phyloP scores from a whole-genome alignment of 2,888 invertebrate species.

The Aleiodes leptofemur region DNA sequence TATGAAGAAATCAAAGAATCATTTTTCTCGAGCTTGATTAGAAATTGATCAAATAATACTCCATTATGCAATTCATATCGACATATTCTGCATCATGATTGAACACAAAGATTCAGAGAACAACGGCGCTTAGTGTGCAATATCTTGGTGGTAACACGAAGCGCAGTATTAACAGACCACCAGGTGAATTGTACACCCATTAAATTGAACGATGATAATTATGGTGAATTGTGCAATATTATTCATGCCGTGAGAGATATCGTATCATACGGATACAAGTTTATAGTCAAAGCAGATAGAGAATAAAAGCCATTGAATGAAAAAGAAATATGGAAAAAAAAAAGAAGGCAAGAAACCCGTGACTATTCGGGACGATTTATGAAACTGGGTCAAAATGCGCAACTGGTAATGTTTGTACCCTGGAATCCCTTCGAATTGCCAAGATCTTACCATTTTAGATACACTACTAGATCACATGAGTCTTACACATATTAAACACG shows the following conservation, averaged over 20 bases:
- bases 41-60: not conserved
- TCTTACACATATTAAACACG: slow-evolving; percentile 23
- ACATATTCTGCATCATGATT: not conserved
- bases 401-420: not conserved
- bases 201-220: slow-evolving; percentile 25
- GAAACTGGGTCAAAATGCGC: slow-evolving; percentile 22
- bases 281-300: slow-evolving; percentile 5
- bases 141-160: not conserved
- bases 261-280: not conserved
- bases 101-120: not conserved
- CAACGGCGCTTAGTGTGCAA: not conserved
- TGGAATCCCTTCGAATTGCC: slow-evolving; percentile 11
- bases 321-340: slow-evolving; percentile 4
- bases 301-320: slow-evolving; percentile 14
- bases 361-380: slow-evolving; percentile 17
- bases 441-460: slow-evolving; percentile 18
- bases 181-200: slow-evolving; percentile 8
- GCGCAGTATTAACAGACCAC: not conserved
- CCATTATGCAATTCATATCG: not conserved
- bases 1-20: too few species aligned
- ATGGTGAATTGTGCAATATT: slow-evolving; percentile 30
- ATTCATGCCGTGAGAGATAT: slow-evolving; percentile 9
- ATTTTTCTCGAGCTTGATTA: too few species aligned
- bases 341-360: slow-evolving; percentile 24
- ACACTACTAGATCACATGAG: slow-evolving; percentile 1